Conservation (phyloP, 2,797 vertebrate species). For the Octomys mimax region DNA sequence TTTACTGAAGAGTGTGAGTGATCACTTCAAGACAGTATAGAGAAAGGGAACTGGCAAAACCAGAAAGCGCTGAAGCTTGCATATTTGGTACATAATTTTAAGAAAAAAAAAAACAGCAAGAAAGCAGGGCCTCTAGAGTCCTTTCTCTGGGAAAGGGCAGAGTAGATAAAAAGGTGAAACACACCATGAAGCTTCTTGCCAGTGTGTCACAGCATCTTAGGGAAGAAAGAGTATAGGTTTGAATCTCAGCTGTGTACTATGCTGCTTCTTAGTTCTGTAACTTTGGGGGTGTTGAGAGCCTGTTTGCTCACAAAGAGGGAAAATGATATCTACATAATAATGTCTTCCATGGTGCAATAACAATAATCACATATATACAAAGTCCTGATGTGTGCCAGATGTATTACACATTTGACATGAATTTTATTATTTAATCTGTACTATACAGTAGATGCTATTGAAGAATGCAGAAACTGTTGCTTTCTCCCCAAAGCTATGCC, state of each 20-base stretch:
- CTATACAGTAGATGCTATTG: not conserved
- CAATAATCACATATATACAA: not conserved
- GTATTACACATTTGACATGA: not conserved
- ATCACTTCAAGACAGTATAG: not conserved
- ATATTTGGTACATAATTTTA: not conserved
- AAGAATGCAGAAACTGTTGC: constrained; percentile 51
- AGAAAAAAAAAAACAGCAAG: not conserved
- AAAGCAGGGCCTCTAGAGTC: not conserved
- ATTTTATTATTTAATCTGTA: constrained; percentile 54
- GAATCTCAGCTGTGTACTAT: not conserved
- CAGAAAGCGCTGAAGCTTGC: not conserved
- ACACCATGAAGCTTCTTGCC: not conserved
- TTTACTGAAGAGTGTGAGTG: not conserved
- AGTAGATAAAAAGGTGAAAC: not conserved
- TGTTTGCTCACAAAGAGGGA: constrained; percentile 49
- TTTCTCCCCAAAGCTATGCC: constrained; percentile 45
- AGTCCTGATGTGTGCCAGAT: not conserved
- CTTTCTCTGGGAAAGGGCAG: not conserved
- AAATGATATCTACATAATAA: not conserved
- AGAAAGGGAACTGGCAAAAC: not conserved
- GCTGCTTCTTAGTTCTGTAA: not conserved
- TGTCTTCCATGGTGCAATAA: not conserved
- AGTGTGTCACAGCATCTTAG: not conserved
- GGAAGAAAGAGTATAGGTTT: not conserved
- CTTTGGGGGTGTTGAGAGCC: not conserved